These are phyloP conservation scores for Hemicrepidius hirtus DNA, from an alignment of 2,888 invertebrate genomes.

Conservation along the genomic window DNA sequence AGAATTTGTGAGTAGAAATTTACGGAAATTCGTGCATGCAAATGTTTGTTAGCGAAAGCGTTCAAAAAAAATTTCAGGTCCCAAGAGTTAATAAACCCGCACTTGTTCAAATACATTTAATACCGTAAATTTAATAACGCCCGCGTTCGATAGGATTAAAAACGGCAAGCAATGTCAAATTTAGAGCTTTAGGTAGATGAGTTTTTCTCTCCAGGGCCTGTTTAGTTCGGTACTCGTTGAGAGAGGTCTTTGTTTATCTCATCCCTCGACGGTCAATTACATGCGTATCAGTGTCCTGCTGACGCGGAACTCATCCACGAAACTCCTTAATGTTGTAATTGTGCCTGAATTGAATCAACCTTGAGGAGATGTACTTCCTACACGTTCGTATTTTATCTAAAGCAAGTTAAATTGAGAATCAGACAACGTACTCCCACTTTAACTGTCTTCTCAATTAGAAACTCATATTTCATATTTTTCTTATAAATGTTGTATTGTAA, in stretches of 20 bases:
- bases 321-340: slow-evolving; percentile 50
- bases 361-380: slow-evolving; percentile 29
- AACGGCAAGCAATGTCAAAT: slow-evolving; percentile 41
- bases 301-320: slow-evolving; percentile 55
- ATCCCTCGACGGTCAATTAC: slow-evolving; percentile 60
- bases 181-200: slow-evolving; percentile 56
- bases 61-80: slow-evolving; percentile 11
- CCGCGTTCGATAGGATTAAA: slow-evolving; percentile 37
- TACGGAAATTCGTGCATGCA: background rate
- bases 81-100: slow-evolving; percentile 16
- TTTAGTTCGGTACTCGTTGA: slow-evolving; percentile 53
- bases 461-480: too few species aligned
- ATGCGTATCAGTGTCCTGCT: slow-evolving; percentile 60
- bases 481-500: too few species aligned
- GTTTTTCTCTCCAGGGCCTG: slow-evolving; percentile 56
- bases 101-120: slow-evolving; percentile 24
- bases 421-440: too few species aligned
- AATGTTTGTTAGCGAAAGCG: background rate
- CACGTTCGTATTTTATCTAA: slow-evolving; percentile 41
- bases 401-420: too few species aligned
- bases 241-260: slow-evolving; percentile 57
- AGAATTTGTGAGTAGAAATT: background rate
- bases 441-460: too few species aligned
- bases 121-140: slow-evolving; percentile 27
- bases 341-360: slow-evolving; percentile 44